Evolutionary conservation across 2,888 invertebrate species (phyloP).

Genomic region (Loripinus fragilis): DNA sequence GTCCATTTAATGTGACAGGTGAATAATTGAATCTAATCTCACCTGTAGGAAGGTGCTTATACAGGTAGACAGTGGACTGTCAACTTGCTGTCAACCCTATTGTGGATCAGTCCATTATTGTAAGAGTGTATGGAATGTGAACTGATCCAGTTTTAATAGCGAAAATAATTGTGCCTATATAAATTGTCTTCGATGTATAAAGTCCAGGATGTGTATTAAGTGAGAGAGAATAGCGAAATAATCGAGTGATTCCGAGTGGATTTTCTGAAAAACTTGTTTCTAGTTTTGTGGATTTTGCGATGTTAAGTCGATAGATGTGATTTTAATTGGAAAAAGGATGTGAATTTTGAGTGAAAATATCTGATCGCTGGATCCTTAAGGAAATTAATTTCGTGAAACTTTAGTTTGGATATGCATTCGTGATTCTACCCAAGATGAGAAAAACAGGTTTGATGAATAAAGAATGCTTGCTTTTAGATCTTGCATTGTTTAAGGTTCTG

Average conservation of each 20-base stretch:
- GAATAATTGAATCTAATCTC: background rate
- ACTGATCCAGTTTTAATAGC: background rate
- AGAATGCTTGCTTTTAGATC: too few relatives aligned
- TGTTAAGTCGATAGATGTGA: too few relatives aligned
- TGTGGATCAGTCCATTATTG: slow-evolving; percentile 4
- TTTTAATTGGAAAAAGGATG: too few relatives aligned
- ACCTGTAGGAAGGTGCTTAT: background rate
- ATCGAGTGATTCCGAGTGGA: background rate
- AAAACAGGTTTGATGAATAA: too few relatives aligned
- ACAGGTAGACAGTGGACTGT: slow-evolving; percentile 9
- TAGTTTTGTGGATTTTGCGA: too few relatives aligned
- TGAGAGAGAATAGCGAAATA: background rate
- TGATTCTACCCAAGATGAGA: too few relatives aligned
- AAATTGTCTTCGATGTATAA: background rate
- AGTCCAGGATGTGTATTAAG: background rate
- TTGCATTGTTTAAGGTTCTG: too few relatives aligned
- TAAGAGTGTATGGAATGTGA: background rate
- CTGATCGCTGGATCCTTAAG: too few relatives aligned
- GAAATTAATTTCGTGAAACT: too few relatives aligned
- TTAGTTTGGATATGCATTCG: too few relatives aligned
- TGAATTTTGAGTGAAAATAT: too few relatives aligned
- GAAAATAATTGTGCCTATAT: slow-evolving; percentile 1
- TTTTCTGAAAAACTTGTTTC: too few relatives aligned
- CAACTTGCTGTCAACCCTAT: slow-evolving; percentile 2
- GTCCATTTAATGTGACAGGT: background rate